Base-by-base conservation (phyloP, 2,888 invertebrate species). In the Agrochola circellaris region DNA sequence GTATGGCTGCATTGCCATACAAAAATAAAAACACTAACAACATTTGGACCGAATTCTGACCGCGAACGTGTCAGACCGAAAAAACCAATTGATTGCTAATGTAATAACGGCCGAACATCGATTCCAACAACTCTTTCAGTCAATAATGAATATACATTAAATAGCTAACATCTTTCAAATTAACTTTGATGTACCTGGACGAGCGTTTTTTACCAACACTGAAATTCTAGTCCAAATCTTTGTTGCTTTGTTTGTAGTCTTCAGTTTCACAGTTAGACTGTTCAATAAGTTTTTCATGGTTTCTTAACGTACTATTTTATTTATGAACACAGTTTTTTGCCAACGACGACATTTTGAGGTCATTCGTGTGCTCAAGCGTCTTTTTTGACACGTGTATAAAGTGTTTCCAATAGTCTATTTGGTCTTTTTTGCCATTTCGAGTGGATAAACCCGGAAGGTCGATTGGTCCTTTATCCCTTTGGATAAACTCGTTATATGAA, bases 261-360 rank as follows among this genome's bases (percentile, higher is more conserved):
- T 61, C 71, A 77, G 58, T 56, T 81, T 84, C 79, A 88, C 84
- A 80, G 83, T 88, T 87, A 88, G 72, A 56, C 51, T 26, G 66
- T 83, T 79, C 69, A 51, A 61, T 61, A 38, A 76, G 73, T 68
- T 78, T 89, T 86, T 88, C 85, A 77, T 88, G 71, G 64, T 88
- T 81, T 66, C 65, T 65, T 73, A 81, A 71, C 73, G 82, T 84
- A 83, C 79, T 86, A 84, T 80, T 88, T 89, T 89, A 89, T 90
- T 89, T 88, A 82, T 88, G 56, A 80, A 81, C 71, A 79, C 73
- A 83, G 81, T 90, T 90, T 54, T 90, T 90, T 90, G 85, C 73
- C 75, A 66, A 77, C 38, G 75, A 83, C 79, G 88, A 89, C 88
- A 87, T 83, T 89, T 75, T 87, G 85, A 88, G 88, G 88, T 89